Base-by-base conservation (phyloP, 2,113 vertebrate species). In the Equus przewalskii region DNA sequence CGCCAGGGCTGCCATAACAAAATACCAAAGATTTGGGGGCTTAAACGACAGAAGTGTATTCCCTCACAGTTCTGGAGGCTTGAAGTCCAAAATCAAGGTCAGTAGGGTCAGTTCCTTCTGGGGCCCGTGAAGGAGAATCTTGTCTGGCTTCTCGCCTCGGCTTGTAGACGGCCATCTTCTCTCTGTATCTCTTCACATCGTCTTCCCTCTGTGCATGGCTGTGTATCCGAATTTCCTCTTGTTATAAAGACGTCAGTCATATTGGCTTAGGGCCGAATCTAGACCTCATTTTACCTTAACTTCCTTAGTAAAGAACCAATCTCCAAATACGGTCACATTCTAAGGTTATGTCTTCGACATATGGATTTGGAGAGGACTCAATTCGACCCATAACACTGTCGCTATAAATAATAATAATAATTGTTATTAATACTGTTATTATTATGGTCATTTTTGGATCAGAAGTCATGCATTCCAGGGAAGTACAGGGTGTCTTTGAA, bases 171-270 rank as follows among this genome's bases (percentile, higher is more conserved):
- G 11, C 30, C 3, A 21, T 54, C n/a, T 76, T 49, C 65, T 64
- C 64, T 70, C 30, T 2, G 7, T 4, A 11, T 3, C 12, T 21
- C 51, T 51, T 62, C 75, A 9, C 51, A 0, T 19, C 2, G 1
- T 24, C 6, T 64, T 21, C 51, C 21, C 36, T 73, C 54, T 28
- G 22, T 58, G 41, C 13, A 0, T 14, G 24, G 24, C 24, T 24
- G 6, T 14, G 3, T 49, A 56, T 73, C 51, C 49, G 22, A 26
- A 5, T 9, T 7, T 33, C 65, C 64, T 69, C 18, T 81, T 78
- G 46, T 11, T 22, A 3, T 7, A 26, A 41, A 36, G 58, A 46
- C 33, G 5, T 1, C 7, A 2, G 9, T 3, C 28, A 7, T 3
- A 36, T 2, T 49, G 33, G 7, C 44, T 65, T 22, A 75, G 18